Conservation (phyloP, 2,113 vertebrate genomes). For the Pterocles gutturalis region DNA sequence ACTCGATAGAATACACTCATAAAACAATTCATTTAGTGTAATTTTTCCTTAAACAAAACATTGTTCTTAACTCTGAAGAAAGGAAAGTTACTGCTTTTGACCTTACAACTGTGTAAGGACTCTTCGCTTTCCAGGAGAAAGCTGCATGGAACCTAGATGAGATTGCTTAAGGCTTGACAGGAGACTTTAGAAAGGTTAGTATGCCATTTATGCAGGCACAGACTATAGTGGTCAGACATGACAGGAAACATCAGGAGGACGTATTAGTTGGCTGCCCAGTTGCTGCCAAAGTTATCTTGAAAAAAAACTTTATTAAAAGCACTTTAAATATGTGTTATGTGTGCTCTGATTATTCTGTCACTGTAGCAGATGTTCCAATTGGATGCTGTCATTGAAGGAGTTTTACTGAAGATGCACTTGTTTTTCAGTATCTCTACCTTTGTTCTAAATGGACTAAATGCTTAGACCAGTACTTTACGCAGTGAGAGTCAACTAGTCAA, state of each 20-base stretch:
- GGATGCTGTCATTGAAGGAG: neutral
- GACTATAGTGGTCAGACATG: neutral
- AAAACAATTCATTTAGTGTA: neutral
- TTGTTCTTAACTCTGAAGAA: neutral
- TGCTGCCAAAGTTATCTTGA: neutral
- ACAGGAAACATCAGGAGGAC: neutral
- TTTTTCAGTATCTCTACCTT: neutral
- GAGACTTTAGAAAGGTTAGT: neutral
- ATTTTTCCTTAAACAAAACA: neutral
- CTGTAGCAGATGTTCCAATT: neutral
- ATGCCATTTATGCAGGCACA: neutral
- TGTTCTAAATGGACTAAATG: neutral
- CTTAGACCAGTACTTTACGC: neutral
- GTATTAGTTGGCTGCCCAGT: neutral
- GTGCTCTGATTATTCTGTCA: neutral
- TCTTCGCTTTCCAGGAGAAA: neutral
- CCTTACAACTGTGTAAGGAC: neutral
- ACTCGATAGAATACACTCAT: neutral
- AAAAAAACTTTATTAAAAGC: conserved; percentile 19
- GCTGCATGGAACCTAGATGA: neutral
- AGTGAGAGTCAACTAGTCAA: neutral
- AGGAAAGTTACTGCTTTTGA: neutral
- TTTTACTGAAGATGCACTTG: conserved; percentile 2
- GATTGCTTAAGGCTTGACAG: neutral
- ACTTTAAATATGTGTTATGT: neutral